Evolutionary conservation across 2,113 vertebrate species (phyloP), one percentile per base, ranked within the genome.

Genomic region (human): DNA sequence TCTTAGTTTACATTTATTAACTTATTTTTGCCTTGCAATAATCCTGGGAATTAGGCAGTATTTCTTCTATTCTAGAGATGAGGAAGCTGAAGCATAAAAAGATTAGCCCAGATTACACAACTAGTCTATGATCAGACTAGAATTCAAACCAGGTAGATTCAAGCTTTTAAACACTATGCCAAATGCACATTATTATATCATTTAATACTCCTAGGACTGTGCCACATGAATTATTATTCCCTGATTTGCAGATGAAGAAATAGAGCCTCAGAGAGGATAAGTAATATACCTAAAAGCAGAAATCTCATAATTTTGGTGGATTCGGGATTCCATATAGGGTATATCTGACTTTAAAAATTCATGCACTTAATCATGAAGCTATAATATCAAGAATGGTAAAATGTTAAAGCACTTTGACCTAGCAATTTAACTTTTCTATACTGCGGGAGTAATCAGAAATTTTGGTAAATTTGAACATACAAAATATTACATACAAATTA

Each of bases 321-420:
- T 52, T 89, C 17, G 75, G 40, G 45, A 45, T 84, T 93, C 57
- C 23, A 70, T 52, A 27, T 30, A 40, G n/a, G 2, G 16, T 68
- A 55, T 76, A 30, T 59, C 23, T 81, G 84, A 85, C 25, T 86
- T 96, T 72, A 91, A 96, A 92, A 90, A 61, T 84, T 38, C 50
- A 35, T 79, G 17, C 32, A 87, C 13, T 89, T 48, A 89, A 85
- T 27, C 43, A 72, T 43, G 13, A 59, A 89, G 20, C 50, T 96
- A 43, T 55, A 75, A 40, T 45, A 43, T 57, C 8, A 90, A 90
- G 20, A 94, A 22, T 30, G 8, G 7, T 70, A 76, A 82, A 89
- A 35, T 27, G 16, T 45, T 70, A 57, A 52, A 55, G 12, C 40
- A 59, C 40, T 75, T 88, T 35, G 25, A 50, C 27, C 14, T 48